Evolutionary conservation across 2,113 vertebrate species (phyloP), one percentile per base, ranked within the genome.

Genomic region (Nestor notabilis): DNA sequence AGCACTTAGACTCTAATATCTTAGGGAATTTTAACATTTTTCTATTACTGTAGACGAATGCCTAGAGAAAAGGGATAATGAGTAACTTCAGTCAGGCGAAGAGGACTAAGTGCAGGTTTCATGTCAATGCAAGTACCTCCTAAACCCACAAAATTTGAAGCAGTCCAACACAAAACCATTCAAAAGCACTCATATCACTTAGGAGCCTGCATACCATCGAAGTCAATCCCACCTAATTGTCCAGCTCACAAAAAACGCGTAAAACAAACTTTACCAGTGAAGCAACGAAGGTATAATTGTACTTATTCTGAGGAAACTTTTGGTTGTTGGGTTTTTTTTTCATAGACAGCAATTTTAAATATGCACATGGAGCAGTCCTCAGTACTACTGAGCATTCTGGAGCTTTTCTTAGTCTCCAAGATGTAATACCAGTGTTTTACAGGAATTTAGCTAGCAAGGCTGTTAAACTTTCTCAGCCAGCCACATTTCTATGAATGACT

Each of bases 131-230:
- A 79, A 89, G 33, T 10, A 13, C 24, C 20, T 50, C 56, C 43
- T 50, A 82, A 83, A 81, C 50, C 12, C 25, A 1, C 70, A 84
- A 75, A 75, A 55, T 35, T 21, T 64, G 23, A 77, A 77, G n/a
- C 20, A 2, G 6, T 27, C 31, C 35, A 87, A 46, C 7, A 49
- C 35, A 70, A 70, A 69, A 80, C 14, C 31, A 74, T 46, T 50
- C 31, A 33, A 75, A 78, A 75, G 28, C 50, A 63, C 21, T n/a
- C 6, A 43, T 24, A 39, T 63, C 84, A 64, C n/a, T 53, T 25
- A 33, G 17, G 3, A 89, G 23, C 18, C 21, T 29, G 23, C 27
- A 14, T 4, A 55, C 7, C 12, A 46, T 0, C 5, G 0, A 80
- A 80, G 27, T 47, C 35, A 65, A 77, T 19, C 46, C 58, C 41